A percentile compares a stretch with the other conserved stretches of the same genome.
Evolutionary conservation across 2,888 invertebrate species (phyloP).

Genomic region (Cryptus armator): DNA sequence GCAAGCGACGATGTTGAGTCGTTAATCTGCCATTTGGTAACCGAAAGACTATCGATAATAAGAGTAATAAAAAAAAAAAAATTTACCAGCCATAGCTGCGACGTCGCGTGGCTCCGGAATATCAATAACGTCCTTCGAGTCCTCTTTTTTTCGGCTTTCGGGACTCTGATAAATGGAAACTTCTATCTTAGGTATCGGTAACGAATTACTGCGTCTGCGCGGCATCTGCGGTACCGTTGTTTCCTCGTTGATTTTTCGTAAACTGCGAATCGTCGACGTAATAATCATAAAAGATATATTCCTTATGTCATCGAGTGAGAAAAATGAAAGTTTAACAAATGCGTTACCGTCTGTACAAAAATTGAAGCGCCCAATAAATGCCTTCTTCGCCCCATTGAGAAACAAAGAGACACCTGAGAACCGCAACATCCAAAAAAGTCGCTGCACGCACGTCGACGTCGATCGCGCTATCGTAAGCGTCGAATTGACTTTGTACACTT

Average conservation of each 20-base stretch:
- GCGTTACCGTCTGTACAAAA: conserved; percentile 93
- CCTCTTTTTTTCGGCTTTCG: conserved; percentile 89
- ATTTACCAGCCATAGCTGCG: conserved; percentile 88
- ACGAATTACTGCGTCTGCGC: conserved; percentile 95
- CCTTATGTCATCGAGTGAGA: neutral
- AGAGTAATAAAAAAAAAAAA: neutral
- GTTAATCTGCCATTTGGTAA: too few relatives aligned
- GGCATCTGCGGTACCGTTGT: conserved; percentile 91
- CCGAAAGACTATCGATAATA: neutral
- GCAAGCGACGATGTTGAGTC: neutral
- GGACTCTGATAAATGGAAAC: conserved; percentile 94
- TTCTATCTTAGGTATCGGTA: conserved; percentile 97
- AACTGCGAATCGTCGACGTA: conserved; percentile 85
- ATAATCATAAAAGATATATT: conserved; percentile 2
- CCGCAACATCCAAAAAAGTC: conserved; percentile 98
- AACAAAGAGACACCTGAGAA: conserved; percentile 97
- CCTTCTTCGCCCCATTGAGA: conserved; percentile 99
- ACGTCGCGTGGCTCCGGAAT: conserved; percentile 91
- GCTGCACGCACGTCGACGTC: conserved; percentile 91
- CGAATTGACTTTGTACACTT: conserved; percentile 72
- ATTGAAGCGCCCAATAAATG: conserved; percentile 98
- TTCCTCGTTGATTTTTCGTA: conserved; percentile 95
- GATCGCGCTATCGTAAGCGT: conserved; percentile 61
- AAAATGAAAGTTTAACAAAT: conserved; percentile 53
- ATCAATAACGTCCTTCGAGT: conserved; percentile 91